Base-by-base conservation (phyloP, 2,888 invertebrate species). In the Ptycholaimellus sp. region DNA sequence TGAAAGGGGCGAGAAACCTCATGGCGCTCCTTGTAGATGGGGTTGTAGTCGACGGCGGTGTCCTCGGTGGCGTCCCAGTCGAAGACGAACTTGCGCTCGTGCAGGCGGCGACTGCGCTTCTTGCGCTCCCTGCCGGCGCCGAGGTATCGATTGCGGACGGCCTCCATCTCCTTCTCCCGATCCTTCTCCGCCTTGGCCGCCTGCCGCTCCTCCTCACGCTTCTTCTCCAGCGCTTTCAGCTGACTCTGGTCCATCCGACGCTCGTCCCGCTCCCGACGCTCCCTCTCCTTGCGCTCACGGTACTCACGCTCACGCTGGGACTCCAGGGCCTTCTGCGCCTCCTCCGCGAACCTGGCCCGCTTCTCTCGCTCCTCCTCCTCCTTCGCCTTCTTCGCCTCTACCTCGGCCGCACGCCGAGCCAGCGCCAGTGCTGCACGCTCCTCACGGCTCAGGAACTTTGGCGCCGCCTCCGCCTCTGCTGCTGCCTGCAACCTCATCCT, bases 11-110 rank as follows among this genome's bases (percentile, higher is more conserved):
- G 11, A 11, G 18, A 14, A 1, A 59, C 50, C 63, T 87, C 81
- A 63, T 96, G 93, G 34, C 79, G 70, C 49, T 90, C 83, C 60
- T 90, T 93, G 56, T 96, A 99, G 18, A 99, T 65, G 41, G 74
- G 72, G 61, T 96, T 96, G 56, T 96, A 99, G 66, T 99, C 96
- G 43, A 76, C 50, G 2, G 87, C 83, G 0, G 96, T 99, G 55
- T 99, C 96, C 62, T 99, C 96, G 0, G 80, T 77, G 1, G 85
- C 87, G 64, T 99, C 96, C 96, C 96, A 99, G 62, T 99, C 96
- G 61, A 99, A 99, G 0, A 99, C 93, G 67, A 99, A 99, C 64
- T 99, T 99, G 14, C 93, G 69, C 58, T 99, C 96, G 63, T 96
- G 96, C 30, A 96, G 64, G 42, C 93, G 68, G 16, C 96, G 68